A percentile compares a stretch with the other conserved stretches of the same genome.
phyloP scores from a whole-genome alignment of 2,797 vertebrate species.

The Kryptopterus vitreolus region DNA sequence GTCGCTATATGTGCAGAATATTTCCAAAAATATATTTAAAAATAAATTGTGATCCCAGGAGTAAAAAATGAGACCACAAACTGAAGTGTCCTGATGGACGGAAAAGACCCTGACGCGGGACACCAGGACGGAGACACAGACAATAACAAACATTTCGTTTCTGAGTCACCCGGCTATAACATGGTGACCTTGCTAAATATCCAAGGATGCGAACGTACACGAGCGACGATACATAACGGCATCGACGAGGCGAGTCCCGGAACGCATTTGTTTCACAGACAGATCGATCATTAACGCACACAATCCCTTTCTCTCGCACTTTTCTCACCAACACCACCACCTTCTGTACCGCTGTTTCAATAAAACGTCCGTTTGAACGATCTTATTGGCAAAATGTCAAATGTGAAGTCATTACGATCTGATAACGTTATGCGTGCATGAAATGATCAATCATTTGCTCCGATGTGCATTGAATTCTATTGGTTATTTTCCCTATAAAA shows the following conservation, averaged over 20 bases:
- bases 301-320: neutral
- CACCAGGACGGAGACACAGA: neutral
- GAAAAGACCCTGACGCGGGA: no score
- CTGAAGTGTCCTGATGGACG: no score
- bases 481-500: neutral
- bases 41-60: no score
- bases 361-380: slow-evolving; percentile 6
- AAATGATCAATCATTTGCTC: neutral
- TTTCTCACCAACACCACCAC: no score
- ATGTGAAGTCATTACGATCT: slow-evolving; percentile 6
- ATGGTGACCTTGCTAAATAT: neutral
- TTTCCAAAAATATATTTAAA: no score
- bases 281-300: neutral
- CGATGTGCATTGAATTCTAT: neutral
- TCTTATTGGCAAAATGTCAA: slow-evolving; percentile 14
- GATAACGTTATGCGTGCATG: slow-evolving; percentile 15
- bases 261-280: neutral
- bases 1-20: no score
- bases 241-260: neutral
- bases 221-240: neutral
- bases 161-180: neutral
- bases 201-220: neutral
- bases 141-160: no score
- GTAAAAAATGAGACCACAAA: no score
- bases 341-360: neutral